These are phyloP conservation scores for Drosophila biarmipes DNA, from an alignment of 1,140 invertebrate genomes.

Conservation along the genomic window DNA sequence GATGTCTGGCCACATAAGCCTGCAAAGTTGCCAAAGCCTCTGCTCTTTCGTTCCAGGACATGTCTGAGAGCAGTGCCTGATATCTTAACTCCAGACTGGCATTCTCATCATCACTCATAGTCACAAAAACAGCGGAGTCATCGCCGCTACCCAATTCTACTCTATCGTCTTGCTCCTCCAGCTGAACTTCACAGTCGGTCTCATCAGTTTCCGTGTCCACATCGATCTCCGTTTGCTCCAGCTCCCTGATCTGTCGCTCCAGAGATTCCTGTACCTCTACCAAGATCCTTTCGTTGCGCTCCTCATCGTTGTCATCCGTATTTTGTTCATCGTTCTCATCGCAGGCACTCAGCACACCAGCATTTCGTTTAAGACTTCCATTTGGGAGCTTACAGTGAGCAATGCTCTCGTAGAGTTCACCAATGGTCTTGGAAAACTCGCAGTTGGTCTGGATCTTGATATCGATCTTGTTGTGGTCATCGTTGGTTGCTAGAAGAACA, in stretches of 20 bases:
- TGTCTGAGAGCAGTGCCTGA: constrained; percentile 89
- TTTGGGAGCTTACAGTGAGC: constrained; percentile 50
- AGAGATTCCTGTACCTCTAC: constrained; percentile 92
- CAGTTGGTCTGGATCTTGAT: constrained; percentile 84
- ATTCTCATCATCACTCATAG: constrained; percentile 76
- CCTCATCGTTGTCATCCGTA: constrained; percentile 74
- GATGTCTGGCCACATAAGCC: constrained; percentile 92
- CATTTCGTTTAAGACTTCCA: constrained; percentile 37
- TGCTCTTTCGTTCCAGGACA: constrained; percentile 92
- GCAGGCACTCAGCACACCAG: constrained; percentile 60
- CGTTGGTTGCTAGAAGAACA: constrained; percentile 30
- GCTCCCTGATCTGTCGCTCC: constrained; percentile 92
- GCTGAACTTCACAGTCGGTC: constrained; percentile 85
- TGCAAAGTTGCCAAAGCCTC: constrained; percentile 91
- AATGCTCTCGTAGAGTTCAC: constrained; percentile 80
- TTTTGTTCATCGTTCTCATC: constrained; percentile 80
- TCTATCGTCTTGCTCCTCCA: constrained; percentile 65
- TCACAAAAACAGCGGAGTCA: constrained; percentile 70
- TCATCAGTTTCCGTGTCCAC: constrained; percentile 93
- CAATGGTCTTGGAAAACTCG: constrained; percentile 82
- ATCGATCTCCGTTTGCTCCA: constrained; percentile 92
- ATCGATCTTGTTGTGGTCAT: constrained; percentile 81
- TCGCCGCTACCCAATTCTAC: constrained; percentile 16
- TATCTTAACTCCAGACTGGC: constrained; percentile 87
- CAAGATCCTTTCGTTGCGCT: constrained; percentile 87